Conservation (phyloP, 2,797 vertebrate species). For the Esox masquinongy region DNA sequence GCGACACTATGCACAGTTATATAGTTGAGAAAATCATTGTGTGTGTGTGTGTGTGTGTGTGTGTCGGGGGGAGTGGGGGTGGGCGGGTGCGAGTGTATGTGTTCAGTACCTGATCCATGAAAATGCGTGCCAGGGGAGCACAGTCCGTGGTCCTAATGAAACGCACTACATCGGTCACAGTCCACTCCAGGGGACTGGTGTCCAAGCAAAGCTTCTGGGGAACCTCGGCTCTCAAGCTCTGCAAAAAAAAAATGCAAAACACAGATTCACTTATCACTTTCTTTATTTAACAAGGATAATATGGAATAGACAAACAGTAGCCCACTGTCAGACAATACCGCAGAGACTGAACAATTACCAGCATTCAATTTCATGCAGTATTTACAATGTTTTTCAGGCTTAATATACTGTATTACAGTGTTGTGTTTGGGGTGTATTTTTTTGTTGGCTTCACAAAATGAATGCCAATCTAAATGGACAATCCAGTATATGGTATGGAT, state of each 20-base stretch:
- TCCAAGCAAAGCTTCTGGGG: constrained; percentile 91
- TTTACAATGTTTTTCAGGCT: too few relatives aligned
- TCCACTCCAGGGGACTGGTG: constrained; percentile 96
- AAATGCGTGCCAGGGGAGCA: constrained; percentile 91
- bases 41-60: neutral
- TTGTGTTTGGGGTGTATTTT: too few relatives aligned
- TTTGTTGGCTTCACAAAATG: too few relatives aligned
- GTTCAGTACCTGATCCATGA: constrained; percentile 90
- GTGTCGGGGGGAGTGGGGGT: constrained; percentile 9
- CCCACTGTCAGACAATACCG: too few relatives aligned
- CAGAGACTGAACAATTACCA: too few relatives aligned
- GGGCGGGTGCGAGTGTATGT: neutral
- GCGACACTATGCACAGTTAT: neutral
- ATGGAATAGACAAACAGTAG: too few relatives aligned
- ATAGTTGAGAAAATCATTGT: neutral
- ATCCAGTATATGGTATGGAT: too few relatives aligned
- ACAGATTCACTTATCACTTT: constrained; percentile 20
- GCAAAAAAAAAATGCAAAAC: constrained; percentile 30
- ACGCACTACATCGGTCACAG: constrained; percentile 89
- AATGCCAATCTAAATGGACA: too few relatives aligned
- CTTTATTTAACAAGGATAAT: too few relatives aligned
- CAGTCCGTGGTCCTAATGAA: constrained; percentile 98
- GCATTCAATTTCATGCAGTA: too few relatives aligned
- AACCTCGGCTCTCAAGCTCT: constrained; percentile 81
- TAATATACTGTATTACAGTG: too few relatives aligned